Evolutionary conservation across 2,888 invertebrate species (phyloP), one percentile per base, ranked within the genome.

Genomic region (Bhutanitis thaidina): DNA sequence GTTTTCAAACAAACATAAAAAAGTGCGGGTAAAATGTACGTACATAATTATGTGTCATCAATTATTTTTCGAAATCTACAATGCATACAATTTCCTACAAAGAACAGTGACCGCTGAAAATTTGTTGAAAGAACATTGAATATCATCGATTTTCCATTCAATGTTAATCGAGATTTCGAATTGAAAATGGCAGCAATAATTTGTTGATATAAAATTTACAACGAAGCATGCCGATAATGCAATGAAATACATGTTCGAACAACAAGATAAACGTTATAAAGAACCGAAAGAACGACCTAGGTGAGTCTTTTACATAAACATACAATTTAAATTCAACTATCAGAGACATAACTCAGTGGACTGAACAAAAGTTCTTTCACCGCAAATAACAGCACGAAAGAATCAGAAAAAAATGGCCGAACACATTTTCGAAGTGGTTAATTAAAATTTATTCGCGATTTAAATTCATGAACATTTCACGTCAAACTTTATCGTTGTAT

Each of bases 251-350:
- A 43, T 43, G 32, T 41, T 41, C 12, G 9, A 29, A 35, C 13
- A 29, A 14, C 36, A 14, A 40, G 45, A 45, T 45, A 51, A 51
- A 29, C 36, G 36, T 46, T 45, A 46, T 40, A 46, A 45, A 51
- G 45, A 36, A 41, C n/a, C 40, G 16, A 44, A 25, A 30, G 37
- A 40, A 36, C 20, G 36, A 39, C 7, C 30, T 15, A 40, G 34
- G 41, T 30, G 44, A 40, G 41, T 54, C 46, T 40, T 61, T 61
- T 58, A 54, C 61, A 63, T 63, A 60, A 63, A 61, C 47, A 39
- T 52, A 53, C 57, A 36, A 61, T 63, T 61, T 60, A 55, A 60
- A 61, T 60, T 61, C 61, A 58, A 58, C 58, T 58, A 58, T 57
- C 54, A 48, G 43, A 12, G 32, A 46, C 52, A 54, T 51, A 53